phyloP scores from a whole-genome alignment of 2,888 invertebrate species.

The Cybosia mesomella region DNA sequence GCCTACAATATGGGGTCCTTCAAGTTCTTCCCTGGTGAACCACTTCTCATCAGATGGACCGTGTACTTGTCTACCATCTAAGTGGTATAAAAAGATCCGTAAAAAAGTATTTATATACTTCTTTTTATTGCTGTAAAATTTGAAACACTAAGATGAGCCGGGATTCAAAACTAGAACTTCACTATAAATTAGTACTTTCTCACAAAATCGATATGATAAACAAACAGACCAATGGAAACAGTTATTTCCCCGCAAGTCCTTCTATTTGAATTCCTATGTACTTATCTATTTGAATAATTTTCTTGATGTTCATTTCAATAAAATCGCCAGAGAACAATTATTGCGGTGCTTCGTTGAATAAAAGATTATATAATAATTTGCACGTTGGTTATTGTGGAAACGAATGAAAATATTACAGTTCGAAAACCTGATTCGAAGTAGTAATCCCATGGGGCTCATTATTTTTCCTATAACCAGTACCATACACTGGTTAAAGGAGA shows the following conservation, averaged over 20 bases:
- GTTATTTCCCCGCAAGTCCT: slow-evolving; percentile 4
- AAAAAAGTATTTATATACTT: no score
- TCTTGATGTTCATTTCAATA: slow-evolving; percentile 3
- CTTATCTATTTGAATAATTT: slow-evolving; percentile 11
- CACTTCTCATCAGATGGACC: no score
- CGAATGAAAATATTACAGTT: background rate
- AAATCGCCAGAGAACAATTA: background rate
- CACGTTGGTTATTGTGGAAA: background rate
- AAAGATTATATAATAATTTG: background rate
- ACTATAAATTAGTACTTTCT: background rate
- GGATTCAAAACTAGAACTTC: no score
- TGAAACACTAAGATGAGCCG: no score
- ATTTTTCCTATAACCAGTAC: no score
- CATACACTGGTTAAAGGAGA: no score
- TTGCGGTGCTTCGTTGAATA: background rate
- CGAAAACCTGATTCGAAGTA: background rate
- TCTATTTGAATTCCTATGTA: background rate
- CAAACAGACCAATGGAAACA: background rate
- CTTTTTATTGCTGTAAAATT: no score
- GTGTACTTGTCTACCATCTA: no score
- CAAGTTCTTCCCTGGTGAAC: no score
- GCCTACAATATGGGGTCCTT: no score
- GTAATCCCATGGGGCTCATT: no score
- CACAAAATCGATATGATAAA: background rate
- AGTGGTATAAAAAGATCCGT: no score